A percentile compares a stretch with the other conserved stretches of the same genome.
phyloP scores from a whole-genome alignment of 2,888 invertebrate genomes.

The Oscheius myriophilus region DNA sequence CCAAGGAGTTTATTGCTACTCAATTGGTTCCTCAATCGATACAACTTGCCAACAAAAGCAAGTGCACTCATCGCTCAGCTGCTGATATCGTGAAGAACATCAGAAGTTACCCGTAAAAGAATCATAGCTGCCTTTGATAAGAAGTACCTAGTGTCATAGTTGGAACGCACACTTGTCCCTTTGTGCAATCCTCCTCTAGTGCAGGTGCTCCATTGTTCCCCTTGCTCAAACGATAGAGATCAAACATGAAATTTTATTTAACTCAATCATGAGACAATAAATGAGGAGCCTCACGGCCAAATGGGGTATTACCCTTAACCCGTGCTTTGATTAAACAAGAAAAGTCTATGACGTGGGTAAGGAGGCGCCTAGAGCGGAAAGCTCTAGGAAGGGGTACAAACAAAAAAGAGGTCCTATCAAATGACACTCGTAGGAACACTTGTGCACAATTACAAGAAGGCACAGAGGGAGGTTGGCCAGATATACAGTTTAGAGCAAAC shows the following conservation, averaged over 20 bases:
- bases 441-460: too few species aligned
- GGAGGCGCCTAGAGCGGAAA: constrained; percentile 5
- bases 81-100: constrained; percentile 55
- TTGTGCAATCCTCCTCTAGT: not conserved
- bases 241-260: constrained; percentile 3
- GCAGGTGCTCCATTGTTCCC: not conserved
- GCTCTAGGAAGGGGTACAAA: not conserved
- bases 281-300: not conserved
- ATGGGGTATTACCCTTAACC: constrained; percentile 1
- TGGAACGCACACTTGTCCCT: not conserved
- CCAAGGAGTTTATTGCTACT: constrained; percentile 63
- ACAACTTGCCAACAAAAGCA: constrained; percentile 55
- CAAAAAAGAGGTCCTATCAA: not conserved
- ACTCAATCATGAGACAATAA: not conserved
- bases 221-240: constrained; percentile 9
- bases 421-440: too few species aligned
- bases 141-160: constrained; percentile 3
- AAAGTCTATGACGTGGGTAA: constrained; percentile 26
- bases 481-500: too few species aligned
- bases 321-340: constrained; percentile 13
- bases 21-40: constrained; percentile 64
- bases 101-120: constrained; percentile 45
- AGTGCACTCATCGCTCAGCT: constrained; percentile 36
- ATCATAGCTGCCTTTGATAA: not conserved
- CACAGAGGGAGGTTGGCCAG: too few species aligned